Evolutionary conservation across 2,113 vertebrate genomes (phyloP).

Genomic region (Hystrix brachyura): DNA sequence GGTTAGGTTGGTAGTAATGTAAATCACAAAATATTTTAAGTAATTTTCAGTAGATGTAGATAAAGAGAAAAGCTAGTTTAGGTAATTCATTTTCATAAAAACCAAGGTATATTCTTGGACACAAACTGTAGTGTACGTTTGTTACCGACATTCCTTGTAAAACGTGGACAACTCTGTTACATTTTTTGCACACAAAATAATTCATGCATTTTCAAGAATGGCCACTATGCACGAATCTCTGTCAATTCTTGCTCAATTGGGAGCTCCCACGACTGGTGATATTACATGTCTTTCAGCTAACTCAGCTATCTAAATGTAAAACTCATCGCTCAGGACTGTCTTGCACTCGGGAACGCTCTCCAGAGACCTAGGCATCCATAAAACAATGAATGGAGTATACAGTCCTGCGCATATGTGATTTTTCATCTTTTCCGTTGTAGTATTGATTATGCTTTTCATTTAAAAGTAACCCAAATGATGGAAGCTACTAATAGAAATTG

Average conservation of each 20-base stretch:
- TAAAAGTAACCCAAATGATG: conserved; percentile 65
- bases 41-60: neutral
- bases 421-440: conserved; percentile 70
- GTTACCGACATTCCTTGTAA: neutral
- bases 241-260: conserved; percentile 10
- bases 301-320: conserved; percentile 82
- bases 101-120: neutral
- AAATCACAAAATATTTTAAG: conserved; percentile 20
- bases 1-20: neutral
- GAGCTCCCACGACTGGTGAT: conserved; percentile 65
- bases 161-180: neutral
- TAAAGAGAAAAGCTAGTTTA: conserved; percentile 50
- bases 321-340: conserved; percentile 17
- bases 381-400: conserved; percentile 71
- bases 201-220: conserved; percentile 69
- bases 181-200: neutral
- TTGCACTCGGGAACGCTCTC: conserved; percentile 71
- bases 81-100: conserved; percentile 47
- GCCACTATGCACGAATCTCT: conserved; percentile 43
- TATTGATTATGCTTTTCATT: conserved; percentile 72
- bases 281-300: conserved; percentile 70
- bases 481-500: conserved; percentile 62
- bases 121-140: neutral
- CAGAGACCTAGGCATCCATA: conserved; percentile 73
- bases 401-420: conserved; percentile 66